Percentiles rank a stretch among this genome's conserved stretches.
Evolutionary conservation across 2,888 invertebrate species (phyloP).

Genomic region (Oxytorus armatus): DNA sequence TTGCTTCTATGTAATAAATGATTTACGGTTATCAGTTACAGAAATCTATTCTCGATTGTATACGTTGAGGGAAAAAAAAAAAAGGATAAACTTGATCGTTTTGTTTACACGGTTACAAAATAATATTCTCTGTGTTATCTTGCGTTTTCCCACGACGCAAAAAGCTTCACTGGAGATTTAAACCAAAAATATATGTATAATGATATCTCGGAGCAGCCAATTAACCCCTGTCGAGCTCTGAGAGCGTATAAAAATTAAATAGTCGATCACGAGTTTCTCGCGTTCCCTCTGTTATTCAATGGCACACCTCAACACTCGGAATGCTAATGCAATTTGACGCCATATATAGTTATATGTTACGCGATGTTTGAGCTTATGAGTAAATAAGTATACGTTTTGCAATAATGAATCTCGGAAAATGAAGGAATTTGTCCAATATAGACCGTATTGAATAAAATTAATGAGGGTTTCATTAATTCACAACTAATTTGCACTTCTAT

Average conservation of each 20-base stretch:
- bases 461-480: no score
- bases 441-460: no score
- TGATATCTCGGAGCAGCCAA: constrained; percentile 17
- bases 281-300: constrained; percentile 16
- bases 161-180: constrained; percentile 4
- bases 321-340: constrained; percentile 42
- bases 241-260: constrained; percentile 11
- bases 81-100: not conserved
- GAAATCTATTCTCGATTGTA: no score
- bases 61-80: not conserved
- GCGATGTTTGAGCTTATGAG: no score
- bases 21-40: no score
- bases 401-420: no score
- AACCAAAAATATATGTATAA: not conserved
- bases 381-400: no score
- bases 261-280: constrained; percentile 40
- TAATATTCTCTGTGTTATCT: no score
- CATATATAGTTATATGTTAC: no score
- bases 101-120: no score
- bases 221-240: constrained; percentile 35
- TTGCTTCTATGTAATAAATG: not conserved
- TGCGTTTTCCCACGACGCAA: constrained; percentile 36
- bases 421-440: no score
- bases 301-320: constrained; percentile 32
- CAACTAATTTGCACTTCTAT: no score